Percentiles rank a stretch among this genome's conserved stretches.
Evolutionary conservation across 2,888 invertebrate genomes (phyloP).

Genomic region (Drosophila pegasa): DNA sequence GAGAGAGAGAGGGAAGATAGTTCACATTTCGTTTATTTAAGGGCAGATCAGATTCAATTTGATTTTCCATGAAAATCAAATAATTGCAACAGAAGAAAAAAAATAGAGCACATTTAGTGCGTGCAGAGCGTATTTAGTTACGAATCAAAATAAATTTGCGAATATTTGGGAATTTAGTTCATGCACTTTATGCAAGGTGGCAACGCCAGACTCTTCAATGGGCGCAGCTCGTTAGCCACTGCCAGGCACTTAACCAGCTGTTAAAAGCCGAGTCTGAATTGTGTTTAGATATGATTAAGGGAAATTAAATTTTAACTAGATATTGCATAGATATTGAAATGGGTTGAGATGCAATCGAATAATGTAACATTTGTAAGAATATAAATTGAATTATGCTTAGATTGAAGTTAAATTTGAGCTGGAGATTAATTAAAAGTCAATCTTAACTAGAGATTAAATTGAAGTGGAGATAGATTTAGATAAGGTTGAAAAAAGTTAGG

Average conservation of each 20-base stretch:
- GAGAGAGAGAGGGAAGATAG: not conserved
- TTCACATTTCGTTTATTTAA: constrained; percentile 6
- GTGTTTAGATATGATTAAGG: no score
- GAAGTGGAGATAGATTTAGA: no score
- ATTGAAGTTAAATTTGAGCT: no score
- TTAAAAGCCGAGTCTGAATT: not conserved
- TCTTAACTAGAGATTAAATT: no score
- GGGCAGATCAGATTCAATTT: not conserved
- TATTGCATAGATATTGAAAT: fast-evolving
- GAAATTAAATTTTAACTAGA: not conserved
- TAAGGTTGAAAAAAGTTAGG: no score
- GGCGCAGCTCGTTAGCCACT: not conserved
- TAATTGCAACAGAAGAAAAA: constrained; percentile 1
- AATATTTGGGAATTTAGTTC: not conserved
- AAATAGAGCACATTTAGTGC: not conserved
- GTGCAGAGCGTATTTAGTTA: not conserved
- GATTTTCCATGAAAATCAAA: not conserved
- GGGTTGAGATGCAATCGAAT: not conserved
- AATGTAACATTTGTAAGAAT: no score
- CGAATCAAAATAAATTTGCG: not conserved
- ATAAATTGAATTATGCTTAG: no score
- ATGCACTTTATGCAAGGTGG: not conserved
- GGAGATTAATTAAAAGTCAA: no score
- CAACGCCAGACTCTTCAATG: not conserved
- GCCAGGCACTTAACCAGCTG: not conserved